Conservation (phyloP, 1,140 invertebrate genomes). For the Anoplolepis gracilipes region DNA sequence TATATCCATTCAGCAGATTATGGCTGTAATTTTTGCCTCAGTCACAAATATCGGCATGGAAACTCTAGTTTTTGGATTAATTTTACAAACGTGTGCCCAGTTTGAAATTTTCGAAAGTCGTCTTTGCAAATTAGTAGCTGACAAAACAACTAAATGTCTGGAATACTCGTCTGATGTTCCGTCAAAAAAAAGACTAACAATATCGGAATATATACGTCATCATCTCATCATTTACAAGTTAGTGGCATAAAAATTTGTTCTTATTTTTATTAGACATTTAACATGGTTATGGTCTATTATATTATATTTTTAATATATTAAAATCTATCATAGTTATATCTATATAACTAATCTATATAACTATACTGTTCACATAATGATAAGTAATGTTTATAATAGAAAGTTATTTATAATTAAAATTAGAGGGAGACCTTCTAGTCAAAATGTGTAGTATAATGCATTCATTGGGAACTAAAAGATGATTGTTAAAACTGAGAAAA, state of each 20-base stretch:
- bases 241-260: background rate
- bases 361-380: background rate
- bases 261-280: background rate
- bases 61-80: slow-evolving; percentile 34
- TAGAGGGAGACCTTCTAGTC: too few species aligned
- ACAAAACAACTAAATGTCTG: background rate
- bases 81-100: slow-evolving; percentile 50
- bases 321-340: too few species aligned
- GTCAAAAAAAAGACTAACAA: background rate
- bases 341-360: too few species aligned
- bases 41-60: slow-evolving; percentile 35
- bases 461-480: background rate
- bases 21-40: slow-evolving; percentile 4
- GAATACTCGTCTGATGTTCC: background rate
- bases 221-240: slow-evolving; percentile 51
- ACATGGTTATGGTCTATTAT: background rate
- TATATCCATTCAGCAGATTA: slow-evolving; percentile 28
- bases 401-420: background rate
- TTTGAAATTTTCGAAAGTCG: slow-evolving; percentile 46
- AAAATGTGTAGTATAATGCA: background rate
- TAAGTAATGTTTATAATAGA: background rate
- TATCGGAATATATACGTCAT: slow-evolving; percentile 35
- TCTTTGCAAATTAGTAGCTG: slow-evolving; percentile 10
- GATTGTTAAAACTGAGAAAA: background rate
- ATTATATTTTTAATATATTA: background rate